These are phyloP conservation scores for Halcyon leucocephala DNA, from an alignment of 2,797 vertebrate genomes.

Conservation along the genomic window DNA sequence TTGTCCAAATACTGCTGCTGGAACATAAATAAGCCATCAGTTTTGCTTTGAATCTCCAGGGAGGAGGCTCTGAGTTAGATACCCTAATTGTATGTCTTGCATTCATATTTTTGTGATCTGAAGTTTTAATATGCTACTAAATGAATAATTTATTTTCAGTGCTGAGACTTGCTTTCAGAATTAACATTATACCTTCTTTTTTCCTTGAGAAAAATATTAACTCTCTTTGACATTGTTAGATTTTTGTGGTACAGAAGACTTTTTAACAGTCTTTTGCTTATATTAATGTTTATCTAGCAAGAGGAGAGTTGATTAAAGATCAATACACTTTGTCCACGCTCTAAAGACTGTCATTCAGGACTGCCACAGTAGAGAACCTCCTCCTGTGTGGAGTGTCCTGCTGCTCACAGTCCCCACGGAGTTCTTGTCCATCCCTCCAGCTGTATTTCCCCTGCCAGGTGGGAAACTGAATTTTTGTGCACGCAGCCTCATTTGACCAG, in stretches of 20 bases:
- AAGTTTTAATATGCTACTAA: not conserved
- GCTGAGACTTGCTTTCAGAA: not conserved
- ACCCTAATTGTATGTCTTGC: not conserved
- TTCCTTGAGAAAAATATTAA: not conserved
- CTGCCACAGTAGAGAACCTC: not conserved
- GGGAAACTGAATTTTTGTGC: not conserved
- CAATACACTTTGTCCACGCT: not conserved
- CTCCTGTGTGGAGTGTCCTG: accelerated
- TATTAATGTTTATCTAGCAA: not conserved
- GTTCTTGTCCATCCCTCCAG: not conserved
- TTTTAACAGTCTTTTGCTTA: not conserved
- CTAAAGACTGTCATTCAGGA: not conserved
- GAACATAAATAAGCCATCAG: constrained; percentile 49
- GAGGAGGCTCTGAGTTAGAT: not conserved
- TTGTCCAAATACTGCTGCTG: constrained; percentile 54
- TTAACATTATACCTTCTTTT: not conserved
- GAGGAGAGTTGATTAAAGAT: not conserved
- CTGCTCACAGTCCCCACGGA: accelerated
- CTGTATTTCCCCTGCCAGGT: not conserved
- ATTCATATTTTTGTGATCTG: not conserved
- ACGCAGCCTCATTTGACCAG: accelerated
- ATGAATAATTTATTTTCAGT: not conserved
- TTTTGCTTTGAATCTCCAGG: constrained; percentile 19
- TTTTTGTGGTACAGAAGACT: not conserved
- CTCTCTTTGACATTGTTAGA: not conserved